Base-by-base conservation (phyloP, 2,113 vertebrate genomes). In the Oenanthe melanoleuca region DNA sequence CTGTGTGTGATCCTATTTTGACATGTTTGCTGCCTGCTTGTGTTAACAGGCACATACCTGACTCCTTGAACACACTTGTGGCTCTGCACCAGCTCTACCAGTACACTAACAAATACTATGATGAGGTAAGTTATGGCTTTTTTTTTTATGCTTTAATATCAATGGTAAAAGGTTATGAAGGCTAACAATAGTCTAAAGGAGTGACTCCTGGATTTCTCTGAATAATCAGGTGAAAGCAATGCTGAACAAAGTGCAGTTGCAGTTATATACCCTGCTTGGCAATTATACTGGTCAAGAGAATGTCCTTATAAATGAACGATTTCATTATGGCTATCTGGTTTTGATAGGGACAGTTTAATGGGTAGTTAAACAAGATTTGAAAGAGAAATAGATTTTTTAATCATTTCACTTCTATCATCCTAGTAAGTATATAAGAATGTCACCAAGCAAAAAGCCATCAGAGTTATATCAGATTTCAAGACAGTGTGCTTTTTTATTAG, bases 91-190 rank as follows among this genome's bases (percentile, higher is more conserved):
- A 99, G 97, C 99, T 99, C 91, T 99, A 99, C 98, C 99, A 99
- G 97, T 99, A 99, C 29, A 99, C 99, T 70, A 99, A 99, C 98
- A 99, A 99, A 98, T 99, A 99, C 98, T 99, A 99, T 4, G 99
- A 99, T 50, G 99, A 98, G 99, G 99, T 99, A 98, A 98, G 99
- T 94, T 47, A 63, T 1, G 4, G 33, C 31, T 66, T 72, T 64
- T 80, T 42, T 59, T 82, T 91, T 74, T 20, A 24, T 80, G 63
- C 86, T 80, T 88, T 77, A 55, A 28, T 80, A 53, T 53, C 24
- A 61, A 8, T 37, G 44, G 16, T 55, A 74, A 86, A 79, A 78
- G 28, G 18, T 59, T 61, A 47, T 13, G 34, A 88, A 66, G 40
- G 31, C 17, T 83, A 83, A 60, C 47, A 16, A 34, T 47, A 37